Base-by-base conservation (phyloP, 2,113 vertebrate species). In the Cathartes aura region DNA sequence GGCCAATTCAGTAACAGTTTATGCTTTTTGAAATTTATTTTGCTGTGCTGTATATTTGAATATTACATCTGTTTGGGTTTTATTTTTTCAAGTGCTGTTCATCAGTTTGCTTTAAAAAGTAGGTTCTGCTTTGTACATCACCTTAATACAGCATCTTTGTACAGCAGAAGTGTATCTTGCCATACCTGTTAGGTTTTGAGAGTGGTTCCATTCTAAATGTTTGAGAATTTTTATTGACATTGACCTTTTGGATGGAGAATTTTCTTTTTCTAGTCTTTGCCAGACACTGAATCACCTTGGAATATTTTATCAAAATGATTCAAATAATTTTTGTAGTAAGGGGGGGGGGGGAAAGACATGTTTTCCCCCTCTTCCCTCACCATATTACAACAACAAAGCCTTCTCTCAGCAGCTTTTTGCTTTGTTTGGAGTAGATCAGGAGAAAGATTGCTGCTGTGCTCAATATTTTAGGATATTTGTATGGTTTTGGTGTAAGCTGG, bases 281-380 rank as follows among this genome's bases (percentile, higher is more conserved):
- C n/a, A 74, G 32, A 58, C 36, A 16, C 12, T 16, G 75, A 58
- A 40, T 74, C 45, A 53, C 19, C 15, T 81, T 84, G 8, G 22
- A 55, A 58, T 78, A 70, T 70, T 78, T 45, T 36, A 55, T 40
- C 26, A 30, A 79, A 75, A 74, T 66, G 1, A 60, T 74, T 63
- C 11, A 40, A 58, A 8, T 66, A 40, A 19, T 38, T 66, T 82
- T 91, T 75, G 18, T 40, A 16, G 7, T 50, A 24, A 27, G 40
- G n/a, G 14, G 16, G 11, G 15, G 36, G 30, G 2, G 3, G 4
- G 5, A 4, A 38, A 11, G 19, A 10, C 0, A 1, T 24, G 14
- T 74, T 36, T 64, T 38, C 27, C 6, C 15, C 3, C 2, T 47
- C 15, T 86, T 90, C 8, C 23, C 36, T 84, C 40, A 52, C 48